Percentiles rank a stretch among this genome's conserved stretches.
phyloP scores from a whole-genome alignment of 2,888 invertebrate genomes.

The Byasa hedistus region DNA sequence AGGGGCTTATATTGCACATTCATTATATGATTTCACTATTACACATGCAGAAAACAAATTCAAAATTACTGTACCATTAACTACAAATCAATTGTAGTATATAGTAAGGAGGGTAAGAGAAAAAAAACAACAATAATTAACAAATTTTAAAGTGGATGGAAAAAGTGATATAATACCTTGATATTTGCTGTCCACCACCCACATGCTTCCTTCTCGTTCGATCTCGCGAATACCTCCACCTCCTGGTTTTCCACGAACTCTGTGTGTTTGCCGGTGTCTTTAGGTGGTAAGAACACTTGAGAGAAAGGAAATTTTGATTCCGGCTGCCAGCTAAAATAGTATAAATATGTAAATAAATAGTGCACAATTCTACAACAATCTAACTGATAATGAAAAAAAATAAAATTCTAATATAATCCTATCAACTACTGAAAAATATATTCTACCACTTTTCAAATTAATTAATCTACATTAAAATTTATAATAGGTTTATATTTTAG shows the following conservation, averaged over 20 bases:
- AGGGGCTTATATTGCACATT: neutral
- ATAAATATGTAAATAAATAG: conserved; percentile 45
- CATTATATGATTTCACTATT: no score
- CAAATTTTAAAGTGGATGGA: neutral
- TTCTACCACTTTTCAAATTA: no score
- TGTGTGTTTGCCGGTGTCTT: conserved; percentile 82
- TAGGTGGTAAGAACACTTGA: conserved; percentile 94
- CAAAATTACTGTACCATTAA: neutral
- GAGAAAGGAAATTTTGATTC: conserved; percentile 95
- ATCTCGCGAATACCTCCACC: conserved; percentile 94
- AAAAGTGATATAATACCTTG: conserved; percentile 81
- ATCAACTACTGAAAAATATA: neutral
- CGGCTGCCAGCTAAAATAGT: conserved; percentile 90
- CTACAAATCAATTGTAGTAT: no score
- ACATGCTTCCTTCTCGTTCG: conserved; percentile 93
- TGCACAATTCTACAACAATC: conserved; percentile 23
- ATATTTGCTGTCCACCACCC: conserved; percentile 98
- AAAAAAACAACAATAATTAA: no score
- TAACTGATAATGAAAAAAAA: conserved; percentile 19
- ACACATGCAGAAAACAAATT: no score
- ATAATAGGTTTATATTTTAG: no score
- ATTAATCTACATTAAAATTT: no score
- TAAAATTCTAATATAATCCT: neutral
- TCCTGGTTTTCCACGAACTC: conserved; percentile 93
- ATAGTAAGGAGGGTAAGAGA: no score